Percentiles rank a stretch among this genome's conserved stretches.
phyloP scores from a whole-genome alignment of 2,797 vertebrate species.

The Acipenser transmontanus region DNA sequence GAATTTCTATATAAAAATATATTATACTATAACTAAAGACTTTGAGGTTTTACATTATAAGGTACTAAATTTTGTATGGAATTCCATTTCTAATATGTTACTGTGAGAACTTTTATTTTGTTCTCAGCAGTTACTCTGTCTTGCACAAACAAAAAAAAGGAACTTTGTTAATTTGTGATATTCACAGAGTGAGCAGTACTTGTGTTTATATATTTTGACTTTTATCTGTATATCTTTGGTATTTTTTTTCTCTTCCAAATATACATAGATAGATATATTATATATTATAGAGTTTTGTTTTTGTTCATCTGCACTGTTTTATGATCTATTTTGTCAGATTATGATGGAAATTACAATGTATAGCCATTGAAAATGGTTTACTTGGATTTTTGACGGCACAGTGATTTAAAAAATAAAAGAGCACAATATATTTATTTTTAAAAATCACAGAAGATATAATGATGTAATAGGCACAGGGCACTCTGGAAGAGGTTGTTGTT shows the following conservation, averaged over 20 bases:
- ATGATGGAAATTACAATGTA: conserved; percentile 2
- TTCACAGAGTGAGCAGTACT: conserved; percentile 10
- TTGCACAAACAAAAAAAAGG: not conserved
- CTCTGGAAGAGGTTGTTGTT: not conserved
- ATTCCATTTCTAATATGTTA: not conserved
- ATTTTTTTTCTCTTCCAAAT: conserved; percentile 17
- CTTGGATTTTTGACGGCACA: conserved; percentile 2
- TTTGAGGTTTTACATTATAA: not conserved
- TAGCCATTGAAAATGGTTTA: conserved; percentile 10
- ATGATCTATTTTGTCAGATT: conserved; percentile 6
- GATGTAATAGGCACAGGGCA: not conserved
- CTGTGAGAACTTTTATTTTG: not conserved
- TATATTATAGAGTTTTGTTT: conserved; percentile 13
- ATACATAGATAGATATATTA: conserved; percentile 9
- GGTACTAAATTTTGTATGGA: not conserved
- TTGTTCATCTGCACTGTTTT: conserved; percentile 11
- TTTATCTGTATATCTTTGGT: conserved; percentile 22
- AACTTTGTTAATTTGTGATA: conserved; percentile 10
- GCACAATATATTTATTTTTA: conserved; percentile 1
- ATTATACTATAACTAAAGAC: not conserved
- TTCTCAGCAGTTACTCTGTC: not conserved
- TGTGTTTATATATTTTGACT: conserved; percentile 17
- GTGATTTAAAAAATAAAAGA: conserved; percentile 9
- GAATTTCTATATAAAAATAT: not conserved
- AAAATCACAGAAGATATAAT: conserved; percentile 1